phyloP scores from a whole-genome alignment of 1,140 invertebrate genomes.

The Drosophila nigrodunni region DNA sequence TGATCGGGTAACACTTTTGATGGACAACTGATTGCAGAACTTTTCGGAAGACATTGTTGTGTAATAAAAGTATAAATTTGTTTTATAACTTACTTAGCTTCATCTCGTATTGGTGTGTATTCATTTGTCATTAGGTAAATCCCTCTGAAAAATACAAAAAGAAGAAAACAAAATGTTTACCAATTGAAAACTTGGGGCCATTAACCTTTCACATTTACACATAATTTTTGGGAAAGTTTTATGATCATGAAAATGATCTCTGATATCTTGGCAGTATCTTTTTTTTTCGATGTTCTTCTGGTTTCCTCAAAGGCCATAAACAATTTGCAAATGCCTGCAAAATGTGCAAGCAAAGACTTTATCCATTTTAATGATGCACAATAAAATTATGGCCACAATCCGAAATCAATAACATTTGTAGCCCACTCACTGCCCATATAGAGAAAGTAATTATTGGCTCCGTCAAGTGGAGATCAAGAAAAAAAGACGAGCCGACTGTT shows the following conservation, averaged over 20 bases:
- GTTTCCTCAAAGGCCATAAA: slow-evolving; percentile 54
- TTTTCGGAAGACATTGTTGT: background rate
- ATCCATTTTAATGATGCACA: slow-evolving; percentile 76
- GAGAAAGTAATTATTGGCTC: slow-evolving; percentile 14
- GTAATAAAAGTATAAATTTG: slow-evolving; percentile 4
- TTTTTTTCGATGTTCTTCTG: slow-evolving; percentile 32
- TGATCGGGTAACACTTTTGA: background rate
- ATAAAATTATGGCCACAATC: slow-evolving; percentile 77
- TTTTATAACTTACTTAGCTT: background rate
- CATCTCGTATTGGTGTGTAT: too few relatives aligned
- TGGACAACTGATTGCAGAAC: slow-evolving; percentile 18
- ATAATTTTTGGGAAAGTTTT: slow-evolving; percentile 75
- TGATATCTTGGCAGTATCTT: slow-evolving; percentile 40
- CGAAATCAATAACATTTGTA: slow-evolving; percentile 75
- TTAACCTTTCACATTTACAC: slow-evolving; percentile 78
- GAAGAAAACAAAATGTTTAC: background rate
- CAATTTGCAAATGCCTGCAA: slow-evolving; percentile 69
- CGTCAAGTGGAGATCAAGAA: slow-evolving; percentile 30
- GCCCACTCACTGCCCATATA: slow-evolving; percentile 42
- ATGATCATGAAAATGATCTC: slow-evolving; percentile 59
- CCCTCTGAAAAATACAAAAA: too few relatives aligned
- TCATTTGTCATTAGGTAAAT: too few relatives aligned
- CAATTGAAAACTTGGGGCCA: slow-evolving; percentile 22
- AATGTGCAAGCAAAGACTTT: slow-evolving; percentile 45
- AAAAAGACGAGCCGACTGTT: slow-evolving; percentile 29